These are phyloP conservation scores for Drosophila murphyi DNA, from an alignment of 1,140 invertebrate species.

Conservation along the genomic window DNA sequence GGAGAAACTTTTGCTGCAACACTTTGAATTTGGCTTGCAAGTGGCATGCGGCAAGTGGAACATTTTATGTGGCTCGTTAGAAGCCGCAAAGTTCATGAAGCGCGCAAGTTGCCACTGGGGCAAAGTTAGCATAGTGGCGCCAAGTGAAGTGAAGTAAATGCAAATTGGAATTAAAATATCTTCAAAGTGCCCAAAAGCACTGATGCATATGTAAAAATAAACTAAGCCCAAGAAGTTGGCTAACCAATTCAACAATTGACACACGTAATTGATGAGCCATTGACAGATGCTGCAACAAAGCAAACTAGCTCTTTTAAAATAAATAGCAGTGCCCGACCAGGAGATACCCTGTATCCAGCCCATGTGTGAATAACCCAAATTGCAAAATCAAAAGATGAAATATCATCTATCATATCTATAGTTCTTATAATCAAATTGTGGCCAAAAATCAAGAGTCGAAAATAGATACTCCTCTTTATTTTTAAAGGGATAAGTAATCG, in stretches of 20 bases:
- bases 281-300: constrained; percentile 14
- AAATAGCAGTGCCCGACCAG: no score
- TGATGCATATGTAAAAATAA: neutral
- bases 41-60: constrained; percentile 30
- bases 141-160: constrained; percentile 5
- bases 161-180: constrained; percentile 35
- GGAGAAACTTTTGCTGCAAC: constrained; percentile 43
- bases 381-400: no score
- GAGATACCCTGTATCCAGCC: no score
- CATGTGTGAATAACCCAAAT: no score
- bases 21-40: constrained; percentile 46
- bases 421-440: no score
- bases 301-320: neutral
- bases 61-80: constrained; percentile 59
- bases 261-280: constrained; percentile 27
- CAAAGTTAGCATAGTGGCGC: constrained; percentile 20
- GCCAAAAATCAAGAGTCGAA: no score
- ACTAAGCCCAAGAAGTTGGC: constrained; percentile 1
- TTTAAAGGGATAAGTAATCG: no score
- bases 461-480: no score
- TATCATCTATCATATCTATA: no score
- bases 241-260: constrained; percentile 33
- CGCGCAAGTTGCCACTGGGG: neutral
- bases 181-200: constrained; percentile 8
- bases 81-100: constrained; percentile 45